Evolutionary conservation across 2,888 invertebrate genomes (phyloP).

Genomic region (Yponomeuta sedellus): DNA sequence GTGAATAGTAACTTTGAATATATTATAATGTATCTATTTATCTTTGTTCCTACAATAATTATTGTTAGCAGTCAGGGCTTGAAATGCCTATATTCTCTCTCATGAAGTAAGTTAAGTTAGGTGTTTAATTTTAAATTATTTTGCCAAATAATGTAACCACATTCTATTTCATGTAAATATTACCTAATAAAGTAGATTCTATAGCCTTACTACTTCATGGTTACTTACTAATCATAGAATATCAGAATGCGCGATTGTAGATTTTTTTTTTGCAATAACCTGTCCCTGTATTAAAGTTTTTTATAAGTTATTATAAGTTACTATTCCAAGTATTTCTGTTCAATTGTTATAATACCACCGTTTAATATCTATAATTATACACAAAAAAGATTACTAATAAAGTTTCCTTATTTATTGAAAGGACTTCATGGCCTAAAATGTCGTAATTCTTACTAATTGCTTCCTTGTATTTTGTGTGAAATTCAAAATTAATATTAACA

Average conservation of each 20-base stretch:
- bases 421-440: neutral
- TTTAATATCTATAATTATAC: neutral
- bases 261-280: neutral
- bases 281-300: neutral
- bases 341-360: no score
- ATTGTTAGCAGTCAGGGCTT: slow-evolving; percentile 12
- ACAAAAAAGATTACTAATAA: neutral
- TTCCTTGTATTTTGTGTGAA: neutral
- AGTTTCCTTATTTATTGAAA: neutral
- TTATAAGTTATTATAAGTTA: no score
- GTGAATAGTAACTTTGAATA: no score
- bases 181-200: slow-evolving; percentile 32
- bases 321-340: no score
- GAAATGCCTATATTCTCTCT: neutral
- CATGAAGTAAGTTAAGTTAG: slow-evolving; percentile 30
- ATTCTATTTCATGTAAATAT: slow-evolving; percentile 60
- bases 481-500: neutral
- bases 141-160: slow-evolving; percentile 62
- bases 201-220: slow-evolving; percentile 33
- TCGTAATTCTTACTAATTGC: no score
- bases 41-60: slow-evolving; percentile 9
- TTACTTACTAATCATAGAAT: slow-evolving; percentile 29
- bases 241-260: slow-evolving; percentile 10
- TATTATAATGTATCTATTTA: slow-evolving; percentile 1
- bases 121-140: slow-evolving; percentile 57